phyloP scores from a whole-genome alignment of 2,113 vertebrate genomes.

The Crotalus viridis region DNA sequence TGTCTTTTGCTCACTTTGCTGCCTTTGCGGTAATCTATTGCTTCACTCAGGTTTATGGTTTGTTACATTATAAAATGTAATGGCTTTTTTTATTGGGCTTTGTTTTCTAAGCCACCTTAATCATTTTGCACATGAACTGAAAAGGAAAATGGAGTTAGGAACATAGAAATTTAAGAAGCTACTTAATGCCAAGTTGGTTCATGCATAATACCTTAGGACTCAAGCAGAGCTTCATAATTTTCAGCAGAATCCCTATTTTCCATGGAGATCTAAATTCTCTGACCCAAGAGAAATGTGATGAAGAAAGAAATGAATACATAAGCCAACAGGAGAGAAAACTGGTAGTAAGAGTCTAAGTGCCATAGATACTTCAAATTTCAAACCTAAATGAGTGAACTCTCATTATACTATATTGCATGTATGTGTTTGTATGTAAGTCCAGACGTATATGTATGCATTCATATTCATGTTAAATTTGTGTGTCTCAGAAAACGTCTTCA shows the following conservation, averaged over 20 bases:
- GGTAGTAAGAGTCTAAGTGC: background rate
- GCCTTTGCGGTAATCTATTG: background rate
- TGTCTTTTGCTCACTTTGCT: background rate
- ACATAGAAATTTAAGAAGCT: background rate
- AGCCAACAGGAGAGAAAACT: background rate
- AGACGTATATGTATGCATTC: background rate
- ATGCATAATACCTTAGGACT: background rate
- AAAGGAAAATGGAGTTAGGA: background rate
- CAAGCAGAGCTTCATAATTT: background rate
- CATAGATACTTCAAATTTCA: background rate
- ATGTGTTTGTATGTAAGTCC: background rate
- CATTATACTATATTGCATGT: background rate
- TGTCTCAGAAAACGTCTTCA: background rate
- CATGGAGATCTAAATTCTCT: background rate
- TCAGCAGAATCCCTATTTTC: background rate
- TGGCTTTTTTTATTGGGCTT: background rate
- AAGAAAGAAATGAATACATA: background rate
- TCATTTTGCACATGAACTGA: background rate
- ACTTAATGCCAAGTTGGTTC: background rate
- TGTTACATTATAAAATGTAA: background rate
- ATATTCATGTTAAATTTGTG: background rate
- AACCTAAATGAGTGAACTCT: background rate
- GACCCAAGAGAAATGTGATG: background rate
- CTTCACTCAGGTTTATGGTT: background rate
- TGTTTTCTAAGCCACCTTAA: background rate